Evolutionary conservation across 2,113 vertebrate species (phyloP).

Genomic region (Plotosus lineatus): DNA sequence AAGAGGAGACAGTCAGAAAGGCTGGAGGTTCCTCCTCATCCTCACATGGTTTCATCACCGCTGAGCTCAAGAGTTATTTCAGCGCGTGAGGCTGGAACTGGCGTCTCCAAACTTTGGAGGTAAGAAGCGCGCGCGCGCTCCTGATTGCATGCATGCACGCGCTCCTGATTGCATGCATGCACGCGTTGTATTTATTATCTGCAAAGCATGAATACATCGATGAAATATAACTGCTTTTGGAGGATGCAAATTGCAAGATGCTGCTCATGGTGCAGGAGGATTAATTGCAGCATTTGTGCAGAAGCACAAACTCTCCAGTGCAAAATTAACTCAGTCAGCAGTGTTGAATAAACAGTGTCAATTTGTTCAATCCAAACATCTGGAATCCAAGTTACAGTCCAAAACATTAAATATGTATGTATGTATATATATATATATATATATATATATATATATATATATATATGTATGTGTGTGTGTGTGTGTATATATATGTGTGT

Average conservation of each 20-base stretch:
- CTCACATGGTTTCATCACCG: background rate
- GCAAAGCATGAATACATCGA: no score
- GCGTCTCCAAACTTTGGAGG: conserved; percentile 36
- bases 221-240: no score
- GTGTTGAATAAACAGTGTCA: background rate
- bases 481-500: no score
- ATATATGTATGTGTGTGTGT: no score
- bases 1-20: background rate
- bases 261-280: background rate
- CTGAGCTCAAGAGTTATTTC: background rate
- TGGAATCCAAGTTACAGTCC: background rate
- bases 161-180: background rate
- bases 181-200: no score
- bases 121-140: background rate
- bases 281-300: conserved; percentile 8
- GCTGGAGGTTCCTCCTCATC: background rate
- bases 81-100: background rate
- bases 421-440: no score
- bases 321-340: background rate
- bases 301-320: background rate
- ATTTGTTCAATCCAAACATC: background rate
- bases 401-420: background rate
- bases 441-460: no score
- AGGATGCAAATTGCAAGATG: background rate
- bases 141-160: background rate